phyloP scores from a whole-genome alignment of 2,888 invertebrate genomes.

The Steromphala cineraria region DNA sequence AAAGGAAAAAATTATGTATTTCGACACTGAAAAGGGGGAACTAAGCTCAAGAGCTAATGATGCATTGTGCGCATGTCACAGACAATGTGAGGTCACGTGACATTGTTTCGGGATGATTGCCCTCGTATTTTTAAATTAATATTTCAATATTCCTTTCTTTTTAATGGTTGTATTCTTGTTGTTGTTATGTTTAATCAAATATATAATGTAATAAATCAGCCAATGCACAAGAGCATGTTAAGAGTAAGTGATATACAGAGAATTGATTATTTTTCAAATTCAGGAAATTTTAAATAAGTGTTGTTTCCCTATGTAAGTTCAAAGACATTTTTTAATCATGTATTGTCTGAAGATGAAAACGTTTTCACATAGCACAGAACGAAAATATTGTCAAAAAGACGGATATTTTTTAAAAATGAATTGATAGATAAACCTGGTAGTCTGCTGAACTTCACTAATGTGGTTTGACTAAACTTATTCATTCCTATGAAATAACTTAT shows the following conservation, averaged over 20 bases:
- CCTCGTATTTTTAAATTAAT: neutral
- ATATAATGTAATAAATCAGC: neutral
- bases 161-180: neutral
- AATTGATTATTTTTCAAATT: no score
- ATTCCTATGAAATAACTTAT: no score
- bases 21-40: neutral
- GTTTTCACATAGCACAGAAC: no score
- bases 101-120: neutral
- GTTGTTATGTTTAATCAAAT: neutral
- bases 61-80: neutral
- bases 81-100: neutral
- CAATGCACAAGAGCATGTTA: neutral
- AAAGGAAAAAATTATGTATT: neutral
- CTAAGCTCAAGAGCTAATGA: neutral
- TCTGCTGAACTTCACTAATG: no score
- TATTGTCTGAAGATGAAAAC: no score
- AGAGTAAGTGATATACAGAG: neutral
- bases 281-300: no score
- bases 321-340: no score
- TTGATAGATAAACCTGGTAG: no score
- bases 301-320: no score
- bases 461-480: no score
- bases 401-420: no score
- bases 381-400: no score
- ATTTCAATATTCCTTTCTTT: neutral